phyloP scores from a whole-genome alignment of 2,888 invertebrate genomes.

The Megastigmus dorsalis region DNA sequence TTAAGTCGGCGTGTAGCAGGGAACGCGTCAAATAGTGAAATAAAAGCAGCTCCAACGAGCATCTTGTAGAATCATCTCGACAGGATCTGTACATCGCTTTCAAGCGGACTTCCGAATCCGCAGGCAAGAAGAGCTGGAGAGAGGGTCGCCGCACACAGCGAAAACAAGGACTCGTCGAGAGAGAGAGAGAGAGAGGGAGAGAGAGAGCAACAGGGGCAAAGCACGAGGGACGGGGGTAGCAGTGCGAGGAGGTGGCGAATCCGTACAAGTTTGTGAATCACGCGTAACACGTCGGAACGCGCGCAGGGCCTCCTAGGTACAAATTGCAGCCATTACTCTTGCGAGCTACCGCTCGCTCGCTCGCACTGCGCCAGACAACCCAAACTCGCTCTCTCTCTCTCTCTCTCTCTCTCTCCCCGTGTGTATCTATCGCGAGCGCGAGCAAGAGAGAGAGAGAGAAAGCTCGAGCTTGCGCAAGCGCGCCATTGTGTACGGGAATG shows the following conservation, averaged over 20 bases:
- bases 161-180: neutral
- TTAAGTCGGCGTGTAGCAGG: no score
- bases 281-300: constrained; percentile 65
- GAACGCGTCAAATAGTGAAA: no score
- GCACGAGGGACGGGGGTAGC: neutral
- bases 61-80: no score
- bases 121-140: no score
- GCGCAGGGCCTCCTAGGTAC: constrained; percentile 63
- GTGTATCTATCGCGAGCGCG: neutral
- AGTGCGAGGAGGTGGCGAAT: constrained; percentile 16
- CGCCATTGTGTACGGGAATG: constrained; percentile 71
- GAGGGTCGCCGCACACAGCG: neutral
- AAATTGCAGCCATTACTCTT: constrained; percentile 73
- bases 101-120: no score
- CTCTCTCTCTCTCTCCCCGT: no score
- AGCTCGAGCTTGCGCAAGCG: constrained; percentile 1
- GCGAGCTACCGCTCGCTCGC: constrained; percentile 53
- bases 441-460: neutral
- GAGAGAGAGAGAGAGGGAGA: neutral
- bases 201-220: neutral
- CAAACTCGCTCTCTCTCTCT: no score
- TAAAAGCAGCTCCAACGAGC: no score
- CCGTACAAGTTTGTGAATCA: constrained; percentile 65
- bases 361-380: neutral
- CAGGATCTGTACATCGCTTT: no score